Conservation (phyloP, 1,140 invertebrate species). For the Parapsyche elsis region DNA sequence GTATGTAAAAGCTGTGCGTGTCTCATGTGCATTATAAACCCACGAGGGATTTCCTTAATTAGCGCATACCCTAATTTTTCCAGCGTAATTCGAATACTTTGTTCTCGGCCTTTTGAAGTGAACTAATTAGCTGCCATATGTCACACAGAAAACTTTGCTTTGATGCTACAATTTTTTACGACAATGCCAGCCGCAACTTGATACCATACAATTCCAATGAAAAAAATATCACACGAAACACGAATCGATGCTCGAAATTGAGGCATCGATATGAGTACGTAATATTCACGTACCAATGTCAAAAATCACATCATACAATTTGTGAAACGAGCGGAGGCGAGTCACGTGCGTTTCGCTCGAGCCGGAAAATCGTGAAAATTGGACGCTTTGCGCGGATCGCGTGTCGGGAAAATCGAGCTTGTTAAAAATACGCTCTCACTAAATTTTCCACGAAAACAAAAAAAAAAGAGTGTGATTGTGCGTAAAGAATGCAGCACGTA, state of each 20-base stretch:
- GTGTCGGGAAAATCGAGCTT: background rate
- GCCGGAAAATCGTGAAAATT: background rate
- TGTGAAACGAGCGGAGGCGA: too few species aligned
- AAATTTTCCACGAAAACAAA: constrained; percentile 1
- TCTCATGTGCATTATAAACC: background rate
- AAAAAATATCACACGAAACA: too few species aligned
- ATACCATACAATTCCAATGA: too few species aligned
- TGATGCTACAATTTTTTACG: background rate
- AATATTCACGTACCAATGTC: too few species aligned
- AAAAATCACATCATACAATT: too few species aligned
- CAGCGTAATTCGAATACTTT: constrained; percentile 16
- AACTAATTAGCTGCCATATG: constrained; percentile 49
- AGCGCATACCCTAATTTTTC: constrained; percentile 44
- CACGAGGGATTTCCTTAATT: constrained; percentile 41
- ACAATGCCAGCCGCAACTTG: too few species aligned
- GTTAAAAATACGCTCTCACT: background rate
- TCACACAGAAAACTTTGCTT: constrained; percentile 8
- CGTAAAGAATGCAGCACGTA: constrained; percentile 51
- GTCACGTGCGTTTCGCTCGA: too few species aligned
- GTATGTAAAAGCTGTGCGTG: background rate
- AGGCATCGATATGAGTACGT: too few species aligned
- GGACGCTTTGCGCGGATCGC: background rate
- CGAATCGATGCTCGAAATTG: too few species aligned
- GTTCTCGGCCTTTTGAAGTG: constrained; percentile 46
- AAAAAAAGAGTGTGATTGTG: constrained; percentile 37